Conservation (phyloP, 2,113 vertebrate genomes). For the Mustela lutreola region DNA sequence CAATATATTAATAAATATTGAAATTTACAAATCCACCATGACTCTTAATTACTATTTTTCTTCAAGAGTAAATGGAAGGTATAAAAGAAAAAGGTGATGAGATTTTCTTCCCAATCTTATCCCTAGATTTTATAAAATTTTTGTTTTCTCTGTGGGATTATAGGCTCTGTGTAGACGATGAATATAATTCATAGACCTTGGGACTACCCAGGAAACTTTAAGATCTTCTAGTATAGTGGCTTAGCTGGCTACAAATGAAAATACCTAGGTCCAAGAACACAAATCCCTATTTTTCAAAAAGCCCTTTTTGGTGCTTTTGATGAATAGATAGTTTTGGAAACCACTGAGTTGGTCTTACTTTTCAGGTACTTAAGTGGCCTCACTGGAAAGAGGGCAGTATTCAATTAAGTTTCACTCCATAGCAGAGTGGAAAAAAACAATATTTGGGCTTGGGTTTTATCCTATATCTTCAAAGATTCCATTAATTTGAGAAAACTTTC, state of each 20-base stretch:
- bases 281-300: background rate
- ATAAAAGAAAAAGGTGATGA: background rate
- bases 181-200: background rate
- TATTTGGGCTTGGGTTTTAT: background rate
- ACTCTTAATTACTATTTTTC: conserved; percentile 25
- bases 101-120: background rate
- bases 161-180: background rate
- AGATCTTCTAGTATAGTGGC: background rate
- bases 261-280: background rate
- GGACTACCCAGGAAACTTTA: background rate
- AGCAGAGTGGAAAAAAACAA: background rate
- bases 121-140: background rate
- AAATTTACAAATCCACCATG: background rate
- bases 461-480: background rate
- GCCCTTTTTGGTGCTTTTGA: background rate
- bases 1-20: background rate
- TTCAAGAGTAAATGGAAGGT: background rate
- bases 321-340: conserved; percentile 10
- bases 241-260: background rate
- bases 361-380: background rate
- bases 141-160: background rate
- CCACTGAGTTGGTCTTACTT: background rate
- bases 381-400: background rate
- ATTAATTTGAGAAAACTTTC: background rate
- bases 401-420: background rate